A percentile compares a stretch with the other conserved stretches of the same genome.
These are phyloP conservation scores for Magallana gigas DNA, from an alignment of 1,140 invertebrate genomes.

Conservation along the genomic window DNA sequence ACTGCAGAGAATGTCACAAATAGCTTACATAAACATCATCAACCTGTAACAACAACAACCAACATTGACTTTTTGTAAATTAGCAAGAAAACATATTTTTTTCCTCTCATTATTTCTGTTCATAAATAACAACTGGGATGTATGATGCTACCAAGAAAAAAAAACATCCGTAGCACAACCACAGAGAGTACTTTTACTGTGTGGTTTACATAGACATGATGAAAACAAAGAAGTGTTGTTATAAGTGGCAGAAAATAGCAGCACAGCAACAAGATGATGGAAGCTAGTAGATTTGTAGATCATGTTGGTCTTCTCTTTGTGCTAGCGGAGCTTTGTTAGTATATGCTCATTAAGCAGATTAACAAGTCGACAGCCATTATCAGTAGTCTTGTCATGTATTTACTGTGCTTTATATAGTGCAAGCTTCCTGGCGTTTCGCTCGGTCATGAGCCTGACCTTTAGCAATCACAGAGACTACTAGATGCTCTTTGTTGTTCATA, in stretches of 20 bases:
- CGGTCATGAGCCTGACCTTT: background rate
- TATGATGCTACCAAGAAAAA: background rate
- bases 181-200: background rate
- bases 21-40: background rate
- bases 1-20: background rate
- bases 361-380: slow-evolving; percentile 13
- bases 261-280: background rate
- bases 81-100: slow-evolving; percentile 3
- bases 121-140: background rate
- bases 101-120: background rate
- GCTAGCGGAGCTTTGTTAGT: background rate
- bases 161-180: background rate
- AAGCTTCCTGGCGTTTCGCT: background rate
- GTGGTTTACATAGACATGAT: background rate
- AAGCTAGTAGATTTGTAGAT: background rate
- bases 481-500: background rate
- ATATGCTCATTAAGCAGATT: background rate
- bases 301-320: background rate
- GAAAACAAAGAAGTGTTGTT: background rate
- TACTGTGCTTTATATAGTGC: background rate
- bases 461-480: background rate
- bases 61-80: background rate
- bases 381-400: background rate
- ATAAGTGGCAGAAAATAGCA: slow-evolving; percentile 1
- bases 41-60: background rate